phyloP scores from a whole-genome alignment of 1,140 invertebrate species.

The Leptinotarsa texana region DNA sequence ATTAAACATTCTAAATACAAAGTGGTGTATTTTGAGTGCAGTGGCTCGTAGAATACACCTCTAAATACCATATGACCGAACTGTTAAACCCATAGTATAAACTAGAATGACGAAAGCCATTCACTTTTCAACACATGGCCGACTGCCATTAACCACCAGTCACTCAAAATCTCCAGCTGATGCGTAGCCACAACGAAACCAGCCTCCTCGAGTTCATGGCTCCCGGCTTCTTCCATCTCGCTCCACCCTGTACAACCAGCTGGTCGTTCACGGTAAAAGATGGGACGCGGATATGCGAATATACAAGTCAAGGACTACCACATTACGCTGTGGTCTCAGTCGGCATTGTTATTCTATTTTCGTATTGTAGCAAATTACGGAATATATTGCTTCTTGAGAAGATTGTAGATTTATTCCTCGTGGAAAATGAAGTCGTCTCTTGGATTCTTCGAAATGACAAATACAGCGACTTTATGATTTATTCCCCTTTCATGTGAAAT shows the following conservation, averaged over 20 bases:
- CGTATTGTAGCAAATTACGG: slow-evolving; percentile 24
- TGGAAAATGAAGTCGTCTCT: no score
- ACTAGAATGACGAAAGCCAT: no score
- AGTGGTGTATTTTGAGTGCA: no score
- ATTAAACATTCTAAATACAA: no score
- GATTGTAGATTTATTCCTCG: background rate
- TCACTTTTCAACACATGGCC: no score
- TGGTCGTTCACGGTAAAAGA: slow-evolving; percentile 42
- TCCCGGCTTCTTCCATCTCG: background rate
- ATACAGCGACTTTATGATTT: no score
- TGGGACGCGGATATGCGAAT: slow-evolving; percentile 45
- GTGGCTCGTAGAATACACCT: no score
- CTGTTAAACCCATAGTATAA: no score
- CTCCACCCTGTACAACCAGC: slow-evolving; percentile 29
- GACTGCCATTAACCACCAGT: background rate
- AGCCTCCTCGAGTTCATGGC: background rate
- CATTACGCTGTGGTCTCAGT: slow-evolving; percentile 29
- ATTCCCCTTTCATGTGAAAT: no score
- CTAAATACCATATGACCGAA: no score
- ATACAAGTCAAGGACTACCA: slow-evolving; percentile 46
- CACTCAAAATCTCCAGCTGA: background rate
- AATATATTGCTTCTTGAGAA: slow-evolving; percentile 19
- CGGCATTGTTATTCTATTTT: slow-evolving; percentile 28
- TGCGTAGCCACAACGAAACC: background rate
- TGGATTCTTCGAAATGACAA: no score